A percentile compares a stretch with the other conserved stretches of the same genome.
Conservation (phyloP, 2,797 vertebrate genomes). For the Dromococcyx pavoninus region DNA sequence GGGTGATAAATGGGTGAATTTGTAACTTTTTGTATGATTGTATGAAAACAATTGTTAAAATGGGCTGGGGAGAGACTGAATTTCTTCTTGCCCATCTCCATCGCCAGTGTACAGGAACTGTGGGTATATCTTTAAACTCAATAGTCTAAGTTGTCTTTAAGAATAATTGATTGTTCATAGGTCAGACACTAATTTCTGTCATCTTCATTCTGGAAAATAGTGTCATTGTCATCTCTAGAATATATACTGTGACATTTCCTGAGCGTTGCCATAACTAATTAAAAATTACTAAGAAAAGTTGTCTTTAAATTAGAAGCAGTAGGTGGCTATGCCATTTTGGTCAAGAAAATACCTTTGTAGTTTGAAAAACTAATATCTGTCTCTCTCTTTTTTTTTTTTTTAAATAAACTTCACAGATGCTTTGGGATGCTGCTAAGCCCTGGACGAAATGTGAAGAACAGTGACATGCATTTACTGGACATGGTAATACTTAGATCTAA, state of each 20-base stretch:
- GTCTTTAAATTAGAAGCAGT: constrained; percentile 29
- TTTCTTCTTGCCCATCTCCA: neutral
- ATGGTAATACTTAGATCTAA: constrained; percentile 83
- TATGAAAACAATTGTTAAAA: neutral
- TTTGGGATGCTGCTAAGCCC: constrained; percentile 98
- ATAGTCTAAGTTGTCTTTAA: neutral
- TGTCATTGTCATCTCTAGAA: neutral
- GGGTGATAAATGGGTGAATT: neutral
- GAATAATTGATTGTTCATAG: neutral
- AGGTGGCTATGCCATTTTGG: constrained; percentile 26
- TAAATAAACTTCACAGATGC: constrained; percentile 80
- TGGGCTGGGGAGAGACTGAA: neutral
- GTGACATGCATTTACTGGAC: constrained; percentile 96
- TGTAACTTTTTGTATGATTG: neutral
- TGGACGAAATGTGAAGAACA: constrained; percentile 94
- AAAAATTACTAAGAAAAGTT: neutral
- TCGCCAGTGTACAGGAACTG: neutral
- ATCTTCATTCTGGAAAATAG: neutral
- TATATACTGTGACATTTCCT: neutral
- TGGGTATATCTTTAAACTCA: neutral
- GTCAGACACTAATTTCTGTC: neutral
- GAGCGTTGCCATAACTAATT: neutral
- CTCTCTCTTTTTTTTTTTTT: neutral
- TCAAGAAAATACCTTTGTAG: constrained; percentile 31
- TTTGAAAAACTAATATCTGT: constrained; percentile 22